A percentile compares a stretch with the other conserved stretches of the same genome.
Conservation (phyloP, 37 sponge, comb jelly and placozoan species). For the Haliclona indistincta region DNA sequence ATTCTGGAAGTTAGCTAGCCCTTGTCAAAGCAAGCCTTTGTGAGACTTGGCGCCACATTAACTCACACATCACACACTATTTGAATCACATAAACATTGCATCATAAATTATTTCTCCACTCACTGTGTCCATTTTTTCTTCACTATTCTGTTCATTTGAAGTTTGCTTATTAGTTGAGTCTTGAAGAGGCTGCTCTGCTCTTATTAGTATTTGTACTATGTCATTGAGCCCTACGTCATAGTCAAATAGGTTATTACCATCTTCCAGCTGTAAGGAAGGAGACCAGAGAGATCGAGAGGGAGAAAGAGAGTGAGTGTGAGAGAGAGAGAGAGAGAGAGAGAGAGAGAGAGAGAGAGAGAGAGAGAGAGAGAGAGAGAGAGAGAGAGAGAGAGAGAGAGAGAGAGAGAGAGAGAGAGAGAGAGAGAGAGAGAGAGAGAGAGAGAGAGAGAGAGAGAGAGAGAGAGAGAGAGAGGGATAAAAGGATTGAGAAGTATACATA, state of each 20-base stretch:
- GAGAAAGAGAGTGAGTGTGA: too few relatives aligned
- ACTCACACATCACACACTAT: too few relatives aligned
- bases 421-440: not conserved
- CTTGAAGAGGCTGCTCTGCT: not conserved
- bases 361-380: conserved; percentile 4
- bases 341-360: conserved; percentile 18
- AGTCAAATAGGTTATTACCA: conserved; percentile 85
- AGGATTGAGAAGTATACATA: too few relatives aligned
- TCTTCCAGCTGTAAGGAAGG: conserved; percentile 68
- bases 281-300: conserved; percentile 8
- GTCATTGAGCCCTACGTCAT: conserved; percentile 91
- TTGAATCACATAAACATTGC: too few relatives aligned
- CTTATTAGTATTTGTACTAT: conserved; percentile 62
- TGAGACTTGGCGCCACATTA: too few relatives aligned
- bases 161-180: too few relatives aligned
- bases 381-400: conserved; percentile 9
- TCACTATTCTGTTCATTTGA: too few relatives aligned
- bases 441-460: conserved; percentile 3
- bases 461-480: too few relatives aligned
- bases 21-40: too few relatives aligned
- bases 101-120: too few relatives aligned
- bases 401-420: not conserved
- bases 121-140: not conserved
- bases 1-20: too few relatives aligned
- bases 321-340: conserved; percentile 18